phyloP scores from a whole-genome alignment of 2,888 invertebrate genomes.

The Clistopyga incitator region DNA sequence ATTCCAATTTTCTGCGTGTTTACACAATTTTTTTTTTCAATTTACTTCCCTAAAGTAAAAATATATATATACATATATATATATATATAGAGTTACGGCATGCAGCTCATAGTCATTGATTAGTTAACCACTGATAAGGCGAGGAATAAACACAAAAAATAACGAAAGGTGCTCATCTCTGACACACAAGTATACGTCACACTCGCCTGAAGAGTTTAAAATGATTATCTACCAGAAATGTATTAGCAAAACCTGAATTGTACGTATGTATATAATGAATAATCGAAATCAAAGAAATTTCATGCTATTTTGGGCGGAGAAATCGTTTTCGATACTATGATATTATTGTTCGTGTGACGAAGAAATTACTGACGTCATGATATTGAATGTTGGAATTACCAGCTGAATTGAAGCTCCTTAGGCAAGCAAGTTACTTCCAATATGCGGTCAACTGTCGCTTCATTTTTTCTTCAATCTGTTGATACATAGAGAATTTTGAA shows the following conservation, averaged over 20 bases:
- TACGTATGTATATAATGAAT: slow-evolving; percentile 49
- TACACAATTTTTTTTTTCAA: background rate
- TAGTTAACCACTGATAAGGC: background rate
- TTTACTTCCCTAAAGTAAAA: too few species aligned
- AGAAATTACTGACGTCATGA: slow-evolving; percentile 1
- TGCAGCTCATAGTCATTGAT: background rate
- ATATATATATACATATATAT: background rate
- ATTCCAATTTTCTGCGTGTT: background rate
- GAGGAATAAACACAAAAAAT: background rate
- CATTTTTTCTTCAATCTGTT: background rate
- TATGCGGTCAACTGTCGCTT: background rate
- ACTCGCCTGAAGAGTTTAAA: slow-evolving; percentile 19
- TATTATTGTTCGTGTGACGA: background rate
- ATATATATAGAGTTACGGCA: background rate
- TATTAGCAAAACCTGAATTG: slow-evolving; percentile 54
- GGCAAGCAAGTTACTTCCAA: background rate
- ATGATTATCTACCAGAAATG: slow-evolving; percentile 57
- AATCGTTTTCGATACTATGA: slow-evolving; percentile 8
- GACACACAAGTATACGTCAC: slow-evolving; percentile 36
- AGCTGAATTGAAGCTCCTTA: slow-evolving; percentile 35
- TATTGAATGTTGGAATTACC: slow-evolving; percentile 22
- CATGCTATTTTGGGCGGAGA: slow-evolving; percentile 20
- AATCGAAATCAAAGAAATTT: slow-evolving; percentile 35
- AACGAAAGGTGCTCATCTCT: background rate
- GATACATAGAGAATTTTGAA: too few species aligned